Percentiles rank a stretch among this genome's conserved stretches.
Conservation (phyloP, 2,888 invertebrate genomes). For the Eulithis testata region DNA sequence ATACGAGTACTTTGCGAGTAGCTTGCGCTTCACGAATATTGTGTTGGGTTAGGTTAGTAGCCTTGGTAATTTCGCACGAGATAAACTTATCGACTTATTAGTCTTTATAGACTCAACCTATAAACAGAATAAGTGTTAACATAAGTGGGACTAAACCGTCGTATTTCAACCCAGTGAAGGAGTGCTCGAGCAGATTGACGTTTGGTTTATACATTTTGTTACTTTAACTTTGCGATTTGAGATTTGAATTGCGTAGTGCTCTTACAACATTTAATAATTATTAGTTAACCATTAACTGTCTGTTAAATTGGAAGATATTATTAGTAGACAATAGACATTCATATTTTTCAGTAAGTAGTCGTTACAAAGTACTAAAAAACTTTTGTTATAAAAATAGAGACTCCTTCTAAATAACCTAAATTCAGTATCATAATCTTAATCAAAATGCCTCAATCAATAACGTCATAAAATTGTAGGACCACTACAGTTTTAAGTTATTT, state of each 20-base stretch:
- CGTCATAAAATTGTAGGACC: not conserved
- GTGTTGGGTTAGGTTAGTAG: too few relatives aligned
- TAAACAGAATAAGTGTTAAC: too few relatives aligned
- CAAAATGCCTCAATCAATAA: conserved; percentile 10
- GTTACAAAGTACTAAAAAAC: conserved; percentile 20
- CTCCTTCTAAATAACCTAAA: conserved; percentile 20
- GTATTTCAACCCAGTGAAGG: too few relatives aligned
- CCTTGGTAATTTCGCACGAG: too few relatives aligned
- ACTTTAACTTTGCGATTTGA: too few relatives aligned
- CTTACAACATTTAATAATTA: conserved; percentile 4
- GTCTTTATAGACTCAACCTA: too few relatives aligned
- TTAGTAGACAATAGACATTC: conserved; percentile 6
- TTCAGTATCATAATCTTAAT: conserved; percentile 21
- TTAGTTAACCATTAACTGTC: conserved; percentile 8
- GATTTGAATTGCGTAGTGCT: not conserved
- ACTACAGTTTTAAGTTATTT: conserved; percentile 51
- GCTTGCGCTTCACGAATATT: too few relatives aligned
- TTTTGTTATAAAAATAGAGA: conserved; percentile 25
- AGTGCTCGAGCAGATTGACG: too few relatives aligned
- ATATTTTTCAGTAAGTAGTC: conserved; percentile 9
- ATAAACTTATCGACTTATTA: too few relatives aligned
- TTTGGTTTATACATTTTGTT: too few relatives aligned
- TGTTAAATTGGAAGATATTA: conserved; percentile 20
- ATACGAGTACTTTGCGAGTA: too few relatives aligned
- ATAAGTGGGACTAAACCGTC: too few relatives aligned